Evolutionary conservation across 1,140 invertebrate species (phyloP).

Genomic region (Caerostris extrusa): DNA sequence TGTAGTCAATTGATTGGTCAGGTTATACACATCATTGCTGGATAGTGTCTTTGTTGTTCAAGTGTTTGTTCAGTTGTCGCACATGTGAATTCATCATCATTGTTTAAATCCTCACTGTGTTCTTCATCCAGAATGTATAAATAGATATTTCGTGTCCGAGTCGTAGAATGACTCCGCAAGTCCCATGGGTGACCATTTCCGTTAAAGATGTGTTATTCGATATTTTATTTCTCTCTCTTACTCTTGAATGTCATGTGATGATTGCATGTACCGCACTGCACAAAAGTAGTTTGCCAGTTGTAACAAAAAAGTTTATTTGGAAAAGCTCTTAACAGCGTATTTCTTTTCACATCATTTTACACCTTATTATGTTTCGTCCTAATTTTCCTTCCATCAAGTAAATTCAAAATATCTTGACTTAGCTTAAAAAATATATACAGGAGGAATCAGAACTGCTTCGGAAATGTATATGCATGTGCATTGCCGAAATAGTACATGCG

Average conservation of each 20-base stretch:
- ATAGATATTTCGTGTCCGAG: conserved; percentile 50
- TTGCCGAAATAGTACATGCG: no score
- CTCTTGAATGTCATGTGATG: conserved; percentile 34
- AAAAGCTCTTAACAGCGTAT: not conserved
- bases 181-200: not conserved
- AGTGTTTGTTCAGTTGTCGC: not conserved
- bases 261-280: conserved; percentile 43
- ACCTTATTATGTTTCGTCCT: not conserved
- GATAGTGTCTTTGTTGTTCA: conserved; percentile 22
- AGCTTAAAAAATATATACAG: no score
- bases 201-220: not conserved
- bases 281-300: conserved; percentile 42
- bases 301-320: conserved; percentile 42
- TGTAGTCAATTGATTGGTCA: not conserved
- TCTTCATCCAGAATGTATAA: conserved; percentile 37
- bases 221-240: conserved; percentile 40
- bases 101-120: conserved; percentile 39
- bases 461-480: no score
- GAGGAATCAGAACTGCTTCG: no score
- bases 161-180: conserved; percentile 8
- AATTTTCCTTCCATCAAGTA: no score
- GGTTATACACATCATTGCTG: conserved; percentile 1
- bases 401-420: no score
- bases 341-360: not conserved
- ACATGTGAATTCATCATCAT: conserved; percentile 53